Evolutionary conservation across 1,140 invertebrate species (phyloP).

Genomic region (Habropoda laboriosa): DNA sequence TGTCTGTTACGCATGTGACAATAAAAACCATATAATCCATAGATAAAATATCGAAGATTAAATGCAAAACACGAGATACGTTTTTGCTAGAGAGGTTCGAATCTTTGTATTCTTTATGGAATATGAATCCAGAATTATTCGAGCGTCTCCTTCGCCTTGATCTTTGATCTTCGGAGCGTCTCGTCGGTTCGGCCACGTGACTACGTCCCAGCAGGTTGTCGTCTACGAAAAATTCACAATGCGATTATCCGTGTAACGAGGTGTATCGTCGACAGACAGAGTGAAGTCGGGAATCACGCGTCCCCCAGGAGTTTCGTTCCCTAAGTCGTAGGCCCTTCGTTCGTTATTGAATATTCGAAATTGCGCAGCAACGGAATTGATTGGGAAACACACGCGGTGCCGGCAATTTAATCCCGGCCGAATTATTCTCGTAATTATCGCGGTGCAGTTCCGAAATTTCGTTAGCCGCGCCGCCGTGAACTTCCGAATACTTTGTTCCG

Average conservation of each 20-base stretch:
- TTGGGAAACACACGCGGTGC: conserved; percentile 17
- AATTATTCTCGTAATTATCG: conserved; percentile 33
- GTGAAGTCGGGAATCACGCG: not conserved
- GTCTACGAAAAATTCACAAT: conserved; percentile 55
- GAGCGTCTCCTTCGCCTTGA: conserved; percentile 36
- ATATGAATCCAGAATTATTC: no score
- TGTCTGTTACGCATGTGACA: no score
- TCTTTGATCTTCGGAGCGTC: conserved; percentile 65
- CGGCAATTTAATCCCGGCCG: not conserved
- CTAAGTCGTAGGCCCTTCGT: conserved; percentile 28
- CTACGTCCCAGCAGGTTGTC: conserved; percentile 43
- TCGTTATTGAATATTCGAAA: conserved; percentile 45
- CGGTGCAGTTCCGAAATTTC: conserved; percentile 17
- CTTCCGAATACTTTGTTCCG: not conserved
- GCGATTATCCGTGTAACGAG: conserved; percentile 64
- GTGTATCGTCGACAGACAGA: conserved; percentile 48
- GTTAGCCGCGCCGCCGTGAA: not conserved
- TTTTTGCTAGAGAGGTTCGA: no score
- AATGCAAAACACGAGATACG: no score
- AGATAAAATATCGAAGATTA: no score
- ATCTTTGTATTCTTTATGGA: not conserved
- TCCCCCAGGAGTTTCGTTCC: not conserved
- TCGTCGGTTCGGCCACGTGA: conserved; percentile 48
- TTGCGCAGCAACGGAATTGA: conserved; percentile 13
- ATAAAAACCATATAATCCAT: no score